Conservation (phyloP, 2,888 invertebrate species). For the Drosophila paranaensis region DNA sequence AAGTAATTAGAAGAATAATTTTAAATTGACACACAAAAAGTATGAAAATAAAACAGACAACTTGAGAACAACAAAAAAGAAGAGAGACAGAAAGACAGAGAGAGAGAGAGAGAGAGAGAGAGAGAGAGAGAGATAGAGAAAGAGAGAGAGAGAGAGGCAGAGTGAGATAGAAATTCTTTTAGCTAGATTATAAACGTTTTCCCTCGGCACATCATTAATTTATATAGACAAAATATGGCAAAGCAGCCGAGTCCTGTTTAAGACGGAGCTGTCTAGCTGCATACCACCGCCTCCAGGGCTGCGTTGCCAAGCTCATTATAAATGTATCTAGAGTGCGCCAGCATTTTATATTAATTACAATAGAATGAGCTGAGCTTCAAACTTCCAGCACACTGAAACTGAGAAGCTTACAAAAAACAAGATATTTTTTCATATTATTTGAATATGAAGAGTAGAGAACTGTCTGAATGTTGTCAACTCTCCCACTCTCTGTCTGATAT, state of each 20-base stretch:
- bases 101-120: background rate
- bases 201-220: slow-evolving; percentile 67
- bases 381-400: background rate
- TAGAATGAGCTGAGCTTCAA: slow-evolving; percentile 1
- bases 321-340: slow-evolving; percentile 45
- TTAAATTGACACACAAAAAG: slow-evolving; percentile 54
- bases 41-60: slow-evolving; percentile 14
- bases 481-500: background rate
- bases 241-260: slow-evolving; percentile 6
- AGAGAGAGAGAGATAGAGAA: background rate
- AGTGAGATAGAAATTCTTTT: slow-evolving; percentile 19
- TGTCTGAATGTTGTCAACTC: background rate
- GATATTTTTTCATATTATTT: background rate
- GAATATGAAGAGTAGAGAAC: background rate
- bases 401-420: slow-evolving; percentile 1
- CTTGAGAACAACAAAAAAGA: background rate
- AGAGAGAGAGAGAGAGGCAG: background rate
- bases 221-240: slow-evolving; percentile 37
- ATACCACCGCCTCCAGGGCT: slow-evolving; percentile 31
- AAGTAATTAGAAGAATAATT: slow-evolving; percentile 70
- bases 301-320: slow-evolving; percentile 49
- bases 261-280: slow-evolving; percentile 10
- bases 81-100: background rate
- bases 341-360: slow-evolving; percentile 59
- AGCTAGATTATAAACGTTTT: slow-evolving; percentile 41